Percentiles rank a stretch among this genome's conserved stretches.
Conservation (phyloP, 2,888 invertebrate genomes). For the Acholoe squamosa region DNA sequence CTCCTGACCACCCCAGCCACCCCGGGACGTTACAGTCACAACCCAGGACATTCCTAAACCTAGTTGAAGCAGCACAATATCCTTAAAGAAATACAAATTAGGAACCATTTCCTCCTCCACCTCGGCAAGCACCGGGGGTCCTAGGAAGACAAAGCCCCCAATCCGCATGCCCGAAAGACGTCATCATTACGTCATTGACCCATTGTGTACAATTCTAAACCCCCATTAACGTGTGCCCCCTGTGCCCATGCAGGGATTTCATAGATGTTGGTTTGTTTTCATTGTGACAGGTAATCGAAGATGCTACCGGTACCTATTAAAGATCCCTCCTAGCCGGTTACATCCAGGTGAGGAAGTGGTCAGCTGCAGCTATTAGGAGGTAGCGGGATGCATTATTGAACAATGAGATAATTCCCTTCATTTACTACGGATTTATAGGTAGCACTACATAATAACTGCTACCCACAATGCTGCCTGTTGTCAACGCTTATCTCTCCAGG, state of each 20-base stretch:
- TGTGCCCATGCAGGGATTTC: background rate
- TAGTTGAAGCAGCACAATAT: no score
- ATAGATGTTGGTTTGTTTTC: background rate
- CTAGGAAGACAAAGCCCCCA: background rate
- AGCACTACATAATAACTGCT: no score
- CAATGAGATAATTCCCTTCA: no score
- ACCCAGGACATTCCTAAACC: background rate
- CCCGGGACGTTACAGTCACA: background rate
- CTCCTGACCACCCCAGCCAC: background rate
- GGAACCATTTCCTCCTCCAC: no score
- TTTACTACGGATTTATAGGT: no score
- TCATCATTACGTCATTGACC: background rate
- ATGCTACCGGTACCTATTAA: background rate
- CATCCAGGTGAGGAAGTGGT: background rate
- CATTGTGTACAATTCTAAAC: slow-evolving; percentile 22
- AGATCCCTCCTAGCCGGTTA: background rate
- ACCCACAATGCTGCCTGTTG: no score
- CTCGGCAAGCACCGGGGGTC: background rate
- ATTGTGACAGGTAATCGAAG: background rate
- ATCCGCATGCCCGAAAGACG: background rate
- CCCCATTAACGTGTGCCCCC: background rate
- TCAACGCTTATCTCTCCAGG: no score
- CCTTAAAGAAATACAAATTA: no score
- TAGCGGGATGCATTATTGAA: no score
- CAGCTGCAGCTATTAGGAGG: background rate